Evolutionary conservation across 2,113 vertebrate species (phyloP), one percentile per base, ranked within the genome.

Genomic region (Donacobius atricapilla): DNA sequence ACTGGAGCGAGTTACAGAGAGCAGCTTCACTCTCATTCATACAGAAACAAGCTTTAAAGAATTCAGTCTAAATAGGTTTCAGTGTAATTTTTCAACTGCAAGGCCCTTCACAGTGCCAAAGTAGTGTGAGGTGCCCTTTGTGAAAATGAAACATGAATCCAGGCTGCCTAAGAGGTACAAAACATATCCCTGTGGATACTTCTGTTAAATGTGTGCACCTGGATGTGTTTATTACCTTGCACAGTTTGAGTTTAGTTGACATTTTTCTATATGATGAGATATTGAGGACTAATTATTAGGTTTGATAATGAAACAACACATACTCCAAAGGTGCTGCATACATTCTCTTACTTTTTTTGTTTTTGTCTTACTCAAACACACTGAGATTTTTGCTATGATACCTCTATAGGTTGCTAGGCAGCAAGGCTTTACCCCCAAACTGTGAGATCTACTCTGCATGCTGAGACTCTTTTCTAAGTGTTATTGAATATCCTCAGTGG

Each of bases 391-490:
- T 89, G 30, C 33, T 21, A 20, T 69, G 45, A 25, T 57, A 7
- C 37, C 45, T 95, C 70, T 76, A 12, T 53, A 63, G 39, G 79
- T 96, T 95, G 85, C 87, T 96, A 95, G 56, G 85, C 76, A 91
- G 88, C 94, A 93, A 83, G 90, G 35, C 39, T 83, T 76, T 88
- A 81, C 27, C 39, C 75, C 30, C 18, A 77, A 23, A 88, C 15
- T 63, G 25, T 68, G 57, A 90, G 24, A 50, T 83, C 15, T 85
- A 2, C 66, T 94, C 71, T 86, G 33, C 42, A 33, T 47, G 56
- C 66, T 88, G 94, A 77, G 63, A 37, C 20, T 68, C 56, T 81
- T 80, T 91, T 13, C 27, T 80, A 27, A 25, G 40, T 24, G 25
- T 31, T 15, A 54, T 22, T 79, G 51, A 54, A 54, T 72, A 58